Evolutionary conservation across 2,888 invertebrate genomes (phyloP).

Genomic region (Hipparchia semele): DNA sequence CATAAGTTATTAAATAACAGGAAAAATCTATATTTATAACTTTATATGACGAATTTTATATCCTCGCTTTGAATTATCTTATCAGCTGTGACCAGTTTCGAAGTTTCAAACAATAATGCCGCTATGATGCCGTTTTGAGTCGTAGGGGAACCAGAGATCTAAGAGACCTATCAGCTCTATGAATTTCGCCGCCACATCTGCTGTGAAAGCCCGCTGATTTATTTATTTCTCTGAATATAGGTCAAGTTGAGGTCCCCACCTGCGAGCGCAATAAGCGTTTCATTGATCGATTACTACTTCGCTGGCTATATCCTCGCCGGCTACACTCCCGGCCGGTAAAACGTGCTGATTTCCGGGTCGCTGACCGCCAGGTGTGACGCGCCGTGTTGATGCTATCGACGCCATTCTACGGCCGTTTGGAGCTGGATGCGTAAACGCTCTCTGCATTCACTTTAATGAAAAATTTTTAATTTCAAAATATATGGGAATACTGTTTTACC

Average conservation of each 20-base stretch:
- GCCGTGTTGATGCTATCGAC: slow-evolving; percentile 4
- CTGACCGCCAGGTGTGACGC: slow-evolving; percentile 28
- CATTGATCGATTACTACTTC: neutral
- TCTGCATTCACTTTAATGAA: neutral
- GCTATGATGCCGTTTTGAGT: too few relatives aligned
- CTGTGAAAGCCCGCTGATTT: too few relatives aligned
- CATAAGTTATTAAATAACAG: neutral
- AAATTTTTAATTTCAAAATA: too few relatives aligned
- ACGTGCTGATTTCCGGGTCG: slow-evolving; percentile 22
- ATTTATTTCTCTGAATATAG: neutral
- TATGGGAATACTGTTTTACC: too few relatives aligned
- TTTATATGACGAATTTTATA: neutral
- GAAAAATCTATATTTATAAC: slow-evolving; percentile 3
- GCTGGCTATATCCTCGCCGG: neutral
- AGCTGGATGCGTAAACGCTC: neutral
- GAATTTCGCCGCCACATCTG: too few relatives aligned
- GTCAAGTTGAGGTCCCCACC: neutral
- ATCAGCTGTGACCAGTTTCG: neutral
- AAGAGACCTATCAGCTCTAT: too few relatives aligned
- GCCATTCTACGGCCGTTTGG: neutral
- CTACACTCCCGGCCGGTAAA: neutral
- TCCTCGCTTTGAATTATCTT: neutral
- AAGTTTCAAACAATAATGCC: neutral
- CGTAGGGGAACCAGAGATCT: too few relatives aligned
- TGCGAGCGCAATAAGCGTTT: neutral